Conservation (phyloP, 2,113 vertebrate genomes). For the Camarhynchus parvulus region DNA sequence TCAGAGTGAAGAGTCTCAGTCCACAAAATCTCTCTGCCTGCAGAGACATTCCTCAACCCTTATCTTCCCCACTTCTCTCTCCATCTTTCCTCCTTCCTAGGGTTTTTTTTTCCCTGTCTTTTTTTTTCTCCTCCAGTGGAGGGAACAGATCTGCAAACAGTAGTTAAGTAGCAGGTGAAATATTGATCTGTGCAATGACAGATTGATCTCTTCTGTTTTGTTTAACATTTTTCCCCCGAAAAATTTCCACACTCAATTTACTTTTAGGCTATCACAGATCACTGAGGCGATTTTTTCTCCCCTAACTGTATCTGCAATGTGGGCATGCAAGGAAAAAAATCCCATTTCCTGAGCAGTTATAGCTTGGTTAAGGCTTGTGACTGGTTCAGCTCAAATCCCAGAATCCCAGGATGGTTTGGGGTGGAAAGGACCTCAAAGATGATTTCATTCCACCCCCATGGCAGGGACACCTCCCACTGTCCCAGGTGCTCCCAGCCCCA, state of each 20-base stretch:
- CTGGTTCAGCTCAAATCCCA: not conserved
- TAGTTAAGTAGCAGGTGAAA: conserved; percentile 36
- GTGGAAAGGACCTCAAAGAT: not conserved
- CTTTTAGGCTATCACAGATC: not conserved
- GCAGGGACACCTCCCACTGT: fast-evolving
- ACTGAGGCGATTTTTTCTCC: not conserved
- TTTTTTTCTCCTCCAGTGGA: not conserved
- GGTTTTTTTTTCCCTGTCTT: not conserved
- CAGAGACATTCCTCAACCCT: not conserved
- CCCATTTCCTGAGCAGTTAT: not conserved
- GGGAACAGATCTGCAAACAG: conserved; percentile 4
- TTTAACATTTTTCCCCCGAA: conserved; percentile 18
- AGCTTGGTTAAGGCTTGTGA: not conserved
- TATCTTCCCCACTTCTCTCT: not conserved
- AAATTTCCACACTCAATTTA: conserved; percentile 47
- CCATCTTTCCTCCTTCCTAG: not conserved
- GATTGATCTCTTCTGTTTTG: conserved; percentile 50
- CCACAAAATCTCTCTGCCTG: not conserved
- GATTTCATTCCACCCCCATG: not conserved
- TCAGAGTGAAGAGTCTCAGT: not conserved
- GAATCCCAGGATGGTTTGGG: not conserved
- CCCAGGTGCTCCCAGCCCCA: not conserved
- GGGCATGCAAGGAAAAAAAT: not conserved
- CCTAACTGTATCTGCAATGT: fast-evolving
- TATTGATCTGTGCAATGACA: conserved; percentile 38